A percentile compares a stretch with the other conserved stretches of the same genome.
Evolutionary conservation across 2,888 invertebrate genomes (phyloP).

Genomic region (Zonitis immaculata): DNA sequence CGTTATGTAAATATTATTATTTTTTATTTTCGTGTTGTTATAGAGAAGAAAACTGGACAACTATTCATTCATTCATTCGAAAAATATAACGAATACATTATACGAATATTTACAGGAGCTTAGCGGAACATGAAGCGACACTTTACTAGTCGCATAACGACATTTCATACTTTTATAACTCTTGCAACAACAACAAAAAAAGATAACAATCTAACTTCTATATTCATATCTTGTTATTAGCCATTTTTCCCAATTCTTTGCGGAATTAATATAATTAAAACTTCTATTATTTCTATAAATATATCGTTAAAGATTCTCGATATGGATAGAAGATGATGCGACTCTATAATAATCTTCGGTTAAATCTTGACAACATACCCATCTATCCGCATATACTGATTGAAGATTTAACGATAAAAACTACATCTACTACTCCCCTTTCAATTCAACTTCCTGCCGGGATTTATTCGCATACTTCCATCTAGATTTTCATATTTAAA

Average conservation of each 20-base stretch:
- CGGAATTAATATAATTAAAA: too few species aligned
- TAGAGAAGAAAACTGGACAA: constrained; percentile 24
- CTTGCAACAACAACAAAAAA: too few species aligned
- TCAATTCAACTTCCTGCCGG: neutral
- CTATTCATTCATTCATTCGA: constrained; percentile 1
- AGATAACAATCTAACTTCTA: neutral
- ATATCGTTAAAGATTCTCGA: too few species aligned
- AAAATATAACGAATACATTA: constrained; percentile 35
- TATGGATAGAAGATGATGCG: too few species aligned
- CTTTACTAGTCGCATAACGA: constrained; percentile 21
- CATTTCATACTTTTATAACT: constrained; percentile 19
- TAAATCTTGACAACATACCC: neutral
- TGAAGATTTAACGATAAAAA: constrained; percentile 31
- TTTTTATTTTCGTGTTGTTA: too few species aligned
- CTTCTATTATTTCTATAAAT: too few species aligned
- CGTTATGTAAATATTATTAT: too few species aligned
- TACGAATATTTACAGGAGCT: constrained; percentile 31
- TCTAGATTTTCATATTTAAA: neutral
- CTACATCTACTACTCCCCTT: neutral
- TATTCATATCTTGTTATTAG: neutral
- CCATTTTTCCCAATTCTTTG: neutral
- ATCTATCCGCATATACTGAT: constrained; percentile 35
- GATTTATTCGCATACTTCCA: neutral
- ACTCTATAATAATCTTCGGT: too few species aligned
- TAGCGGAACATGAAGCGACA: constrained; percentile 27